Evolutionary conservation across 1,140 invertebrate genomes (phyloP), one percentile per base, ranked within the genome.

Genomic region (Drosophila quadrilineata): DNA sequence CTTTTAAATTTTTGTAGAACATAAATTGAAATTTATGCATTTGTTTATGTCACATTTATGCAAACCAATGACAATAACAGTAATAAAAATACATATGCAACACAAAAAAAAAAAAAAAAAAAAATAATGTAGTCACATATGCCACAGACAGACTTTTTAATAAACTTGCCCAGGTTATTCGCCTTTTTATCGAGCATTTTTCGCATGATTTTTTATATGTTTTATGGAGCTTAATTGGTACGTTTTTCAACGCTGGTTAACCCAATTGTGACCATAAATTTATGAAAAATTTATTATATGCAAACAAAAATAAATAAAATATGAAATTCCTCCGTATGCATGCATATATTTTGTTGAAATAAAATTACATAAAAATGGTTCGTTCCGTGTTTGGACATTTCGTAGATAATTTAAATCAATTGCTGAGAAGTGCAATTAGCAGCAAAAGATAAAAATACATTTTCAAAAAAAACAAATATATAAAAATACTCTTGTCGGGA

Each of bases 341-440:
- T n/a, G n/a, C n/a, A n/a, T n/a, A n/a, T n/a, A n/a, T n/a, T n/a
- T n/a, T 29, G 29, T 8, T 17, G 28, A 1, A 24, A 4, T n/a
- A 21, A 28, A 36, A 41, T 28, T 21, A 68, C 53, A 41, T 28
- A 45, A 59, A 40, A 46, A 26, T 10, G 29, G 14, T 41, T 6
- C 41, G 24, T 6, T 40, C 21, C 46, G 40, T 50, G 58, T 17
- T 41, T 59, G 57, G 62, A 36, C 72, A 68, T 75, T 80, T 58
- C 59, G 68, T 57, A 70, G 77, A 85, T 84, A 85, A 84, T 84
- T 84, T 84, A 84, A 84, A 84, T 85, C 77, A 84, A 84, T 84
- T 84, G 77, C 79, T 77, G 77, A 85, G 77, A 56, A 85, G 73
- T 84, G 77, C 79, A 84, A 84, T 84, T 84, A 84, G 77, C 77